Conservation (phyloP, 2,888 invertebrate species). For the Phyllotreta striolata region DNA sequence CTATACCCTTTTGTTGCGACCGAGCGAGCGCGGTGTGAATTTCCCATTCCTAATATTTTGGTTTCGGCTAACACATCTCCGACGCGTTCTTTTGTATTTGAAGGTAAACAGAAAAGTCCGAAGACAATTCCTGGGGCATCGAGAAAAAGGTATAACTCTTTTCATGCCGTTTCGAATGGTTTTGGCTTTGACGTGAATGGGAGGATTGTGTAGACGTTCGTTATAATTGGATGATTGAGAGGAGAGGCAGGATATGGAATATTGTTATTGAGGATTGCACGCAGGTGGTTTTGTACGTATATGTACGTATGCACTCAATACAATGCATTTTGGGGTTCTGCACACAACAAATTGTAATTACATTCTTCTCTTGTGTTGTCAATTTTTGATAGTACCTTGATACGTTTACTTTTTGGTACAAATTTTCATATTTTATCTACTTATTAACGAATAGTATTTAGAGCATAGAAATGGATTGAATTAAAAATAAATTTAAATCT, state of each 20-base stretch:
- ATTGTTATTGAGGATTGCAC: slow-evolving; percentile 18
- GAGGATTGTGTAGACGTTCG: slow-evolving; percentile 27
- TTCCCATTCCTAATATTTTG: slow-evolving; percentile 38
- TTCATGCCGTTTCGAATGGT: slow-evolving; percentile 32
- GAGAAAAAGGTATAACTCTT: slow-evolving; percentile 33
- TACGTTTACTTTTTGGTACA: no score
- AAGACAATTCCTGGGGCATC: slow-evolving; percentile 33
- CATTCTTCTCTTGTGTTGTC: no score
- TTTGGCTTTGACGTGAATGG: slow-evolving; percentile 31
- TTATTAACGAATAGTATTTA: no score
- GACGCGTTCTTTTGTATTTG: slow-evolving; percentile 29
- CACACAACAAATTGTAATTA: no score
- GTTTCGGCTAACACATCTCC: slow-evolving; percentile 33
- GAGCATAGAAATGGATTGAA: no score
- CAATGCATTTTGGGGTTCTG: no score
- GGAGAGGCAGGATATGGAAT: slow-evolving; percentile 27
- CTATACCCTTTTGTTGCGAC: slow-evolving; percentile 19
- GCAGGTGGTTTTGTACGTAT: slow-evolving; percentile 17
- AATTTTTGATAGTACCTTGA: no score
- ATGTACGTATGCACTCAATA: no score
- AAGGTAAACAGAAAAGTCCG: slow-evolving; percentile 32
- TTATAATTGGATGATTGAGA: slow-evolving; percentile 32
- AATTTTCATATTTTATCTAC: no score
- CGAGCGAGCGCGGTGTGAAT: slow-evolving; percentile 29
- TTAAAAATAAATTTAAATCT: no score